Percentiles rank a stretch among this genome's conserved stretches.
These are phyloP conservation scores for Eufriesea mexicana DNA, from an alignment of 1,140 invertebrate genomes.

Conservation along the genomic window DNA sequence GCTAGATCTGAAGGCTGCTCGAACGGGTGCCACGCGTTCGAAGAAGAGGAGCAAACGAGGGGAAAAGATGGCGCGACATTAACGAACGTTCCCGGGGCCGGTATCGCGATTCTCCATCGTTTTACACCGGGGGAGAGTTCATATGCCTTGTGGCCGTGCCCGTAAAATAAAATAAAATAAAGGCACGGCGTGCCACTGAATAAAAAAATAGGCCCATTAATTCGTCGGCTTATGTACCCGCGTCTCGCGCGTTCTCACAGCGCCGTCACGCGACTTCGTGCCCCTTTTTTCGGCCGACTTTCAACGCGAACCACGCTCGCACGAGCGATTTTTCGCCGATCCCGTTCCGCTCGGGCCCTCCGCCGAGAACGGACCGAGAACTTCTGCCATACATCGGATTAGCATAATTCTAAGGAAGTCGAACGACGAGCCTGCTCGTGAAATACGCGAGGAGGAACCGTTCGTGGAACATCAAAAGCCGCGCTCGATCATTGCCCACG, in stretches of 20 bases:
- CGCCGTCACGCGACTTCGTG: slow-evolving; percentile 59
- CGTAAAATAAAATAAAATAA: slow-evolving; percentile 65
- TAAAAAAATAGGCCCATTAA: slow-evolving; percentile 74
- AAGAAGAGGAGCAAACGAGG: slow-evolving; percentile 4
- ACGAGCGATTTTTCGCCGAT: background rate
- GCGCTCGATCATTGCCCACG: background rate
- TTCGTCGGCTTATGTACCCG: slow-evolving; percentile 68
- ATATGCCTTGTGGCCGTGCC: slow-evolving; percentile 28
- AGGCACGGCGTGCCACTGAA: slow-evolving; percentile 49
- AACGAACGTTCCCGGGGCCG: slow-evolving; percentile 46
- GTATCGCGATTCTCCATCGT: slow-evolving; percentile 61
- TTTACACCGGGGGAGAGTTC: slow-evolving; percentile 44
- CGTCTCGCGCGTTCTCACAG: slow-evolving; percentile 62
- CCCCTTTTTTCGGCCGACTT: background rate
- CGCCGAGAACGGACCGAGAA: too few relatives aligned
- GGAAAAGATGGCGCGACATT: slow-evolving; percentile 48
- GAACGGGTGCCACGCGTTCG: background rate
- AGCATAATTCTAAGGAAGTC: slow-evolving; percentile 54
- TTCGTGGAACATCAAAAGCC: slow-evolving; percentile 21
- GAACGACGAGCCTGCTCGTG: background rate
- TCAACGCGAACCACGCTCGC: background rate
- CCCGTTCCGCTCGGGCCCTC: too few relatives aligned
- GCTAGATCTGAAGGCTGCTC: background rate
- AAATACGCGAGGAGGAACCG: slow-evolving; percentile 16
- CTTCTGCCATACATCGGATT: slow-evolving; percentile 28